Percentiles rank a stretch among this genome's conserved stretches.
Evolutionary conservation across 2,888 invertebrate species (phyloP).

Genomic region (Pseudeuparius sepicola): DNA sequence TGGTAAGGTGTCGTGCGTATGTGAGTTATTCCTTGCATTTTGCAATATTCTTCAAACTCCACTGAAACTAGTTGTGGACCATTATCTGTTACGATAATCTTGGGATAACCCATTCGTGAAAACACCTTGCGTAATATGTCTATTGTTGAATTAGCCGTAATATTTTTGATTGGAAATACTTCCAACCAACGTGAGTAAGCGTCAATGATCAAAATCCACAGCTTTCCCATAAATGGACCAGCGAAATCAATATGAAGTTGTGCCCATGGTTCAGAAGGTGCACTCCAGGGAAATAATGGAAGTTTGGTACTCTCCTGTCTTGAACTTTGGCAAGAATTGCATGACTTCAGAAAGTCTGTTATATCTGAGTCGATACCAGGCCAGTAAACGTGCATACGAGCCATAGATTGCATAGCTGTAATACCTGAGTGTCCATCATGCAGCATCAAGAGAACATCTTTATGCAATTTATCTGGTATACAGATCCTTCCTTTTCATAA

Average conservation of each 20-base stretch:
- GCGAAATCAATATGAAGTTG: conserved; percentile 19
- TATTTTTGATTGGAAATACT: too few relatives aligned
- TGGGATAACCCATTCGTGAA: conserved; percentile 25
- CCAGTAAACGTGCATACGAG: conserved; percentile 22
- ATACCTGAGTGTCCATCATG: conserved; percentile 21
- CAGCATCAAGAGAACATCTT: conserved; percentile 13
- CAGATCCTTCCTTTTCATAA: conserved; percentile 16
- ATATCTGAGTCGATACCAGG: conserved; percentile 20
- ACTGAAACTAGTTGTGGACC: conserved; percentile 23
- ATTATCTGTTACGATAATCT: conserved; percentile 26
- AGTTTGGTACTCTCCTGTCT: conserved; percentile 12
- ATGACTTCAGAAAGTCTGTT: conserved; percentile 10
- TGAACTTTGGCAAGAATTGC: conserved; percentile 18
- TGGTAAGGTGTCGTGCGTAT: conserved; percentile 17
- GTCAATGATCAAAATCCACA: conserved; percentile 22
- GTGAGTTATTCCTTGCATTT: conserved; percentile 14
- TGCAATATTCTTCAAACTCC: conserved; percentile 20
- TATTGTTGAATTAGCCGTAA: conserved; percentile 15
- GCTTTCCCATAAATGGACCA: conserved; percentile 24
- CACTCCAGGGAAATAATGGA: conserved; percentile 18
- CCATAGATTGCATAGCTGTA: conserved; percentile 21
- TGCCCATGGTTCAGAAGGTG: conserved; percentile 20
- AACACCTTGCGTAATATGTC: too few relatives aligned
- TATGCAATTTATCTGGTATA: conserved; percentile 1
- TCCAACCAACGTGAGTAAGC: conserved; percentile 17